Evolutionary conservation across 2,113 vertebrate species (phyloP), one percentile per base, ranked within the genome.

Genomic region (Misgurnus anguillicaudatus): DNA sequence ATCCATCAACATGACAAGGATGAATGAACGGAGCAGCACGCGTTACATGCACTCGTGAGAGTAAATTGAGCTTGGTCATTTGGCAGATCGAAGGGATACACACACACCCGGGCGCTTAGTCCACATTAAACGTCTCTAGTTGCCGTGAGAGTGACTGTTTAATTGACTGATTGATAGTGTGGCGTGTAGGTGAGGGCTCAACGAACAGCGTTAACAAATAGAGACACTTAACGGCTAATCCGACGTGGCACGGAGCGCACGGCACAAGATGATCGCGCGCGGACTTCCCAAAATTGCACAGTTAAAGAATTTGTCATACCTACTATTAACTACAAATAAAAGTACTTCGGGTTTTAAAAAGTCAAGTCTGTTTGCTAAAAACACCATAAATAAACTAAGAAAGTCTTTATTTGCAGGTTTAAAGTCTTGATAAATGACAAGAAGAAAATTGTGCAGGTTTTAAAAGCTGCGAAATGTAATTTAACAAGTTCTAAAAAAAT

Each of bases 101-200:
- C 85, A 74, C 84, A 69, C 80, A 79, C 69, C 5, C 53, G 65
- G 72, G 61, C 62, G 78, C 72, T 79, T 65, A 82, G 77, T 75
- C 80, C 83, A 83, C 85, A 87, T 75, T 74, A 88, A 85, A 85
- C 86, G 80, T 78, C 81, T 83, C 83, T 85, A 80, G 83, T 82
- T 85, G 82, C 86, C 65, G 86, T 88, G 87, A 90, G 89, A 89
- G 86, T 81, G 88, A 61, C 88, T 91, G 89, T 90, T 91, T 94
- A 93, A 92, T 94, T 92, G 92, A 91, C 92, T 93, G 92, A 92
- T 91, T 89, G 92, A 92, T 92, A 82, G 86, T 85, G 86, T 88
- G 85, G 87, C 80, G 89, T 88, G 89, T 87, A 91, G 91, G 87
- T 90, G 89, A 91, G 87, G 84, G 89, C 88, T 86, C 87, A 78